Evolutionary conservation across 2,797 vertebrate species (phyloP), one percentile per base, ranked within the genome.

Genomic region (Muscicapa striata): DNA sequence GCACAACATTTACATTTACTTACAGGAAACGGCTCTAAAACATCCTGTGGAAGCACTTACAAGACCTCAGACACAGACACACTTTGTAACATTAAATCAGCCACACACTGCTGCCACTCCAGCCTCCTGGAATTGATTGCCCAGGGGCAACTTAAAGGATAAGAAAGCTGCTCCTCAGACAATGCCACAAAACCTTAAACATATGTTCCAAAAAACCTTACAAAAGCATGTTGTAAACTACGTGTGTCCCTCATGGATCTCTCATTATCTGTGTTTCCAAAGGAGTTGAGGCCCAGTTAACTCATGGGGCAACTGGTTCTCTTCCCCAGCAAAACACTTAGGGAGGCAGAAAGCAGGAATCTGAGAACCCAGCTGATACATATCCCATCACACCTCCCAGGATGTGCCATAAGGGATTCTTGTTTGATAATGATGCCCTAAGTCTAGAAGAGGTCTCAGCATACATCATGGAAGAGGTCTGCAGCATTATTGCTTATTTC

Each of bases 201-300:
- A 49, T 8, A 4, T 2, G 12, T 40, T 58, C 24, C 23, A 49
- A 61, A 77, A 77, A 43, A 23, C 20, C 16, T 45, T 63, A 76
- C 4, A 64, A 40, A 66, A 64, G 14, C 16, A 55, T 0, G 0
- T 3, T 29, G 55, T 17, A 82, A 84, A 29, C 23, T 22, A 64
- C 6, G 51, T 0, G 0, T 11, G 16, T 18, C 15, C 41, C 26
- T 72, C 34, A 26, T 0, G 3, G 20, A 70, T 11, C 14, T 64
- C 64, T 54, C n/a, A 21, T 73, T 26, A 36, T 20, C 29, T 45
- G 30, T 78, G 51, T 36, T 84, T 49, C 40, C 49, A 75, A 58
- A 89, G 26, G 17, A 45, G 18, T 0, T 74, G 62, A 89, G 38
- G 54, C 22, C 16, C 34, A 64, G 9, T 46, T 46, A 81, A 75